A percentile compares a stretch with the other conserved stretches of the same genome.
phyloP scores from a whole-genome alignment of 2,113 vertebrate genomes.

The Thunnus thynnus region DNA sequence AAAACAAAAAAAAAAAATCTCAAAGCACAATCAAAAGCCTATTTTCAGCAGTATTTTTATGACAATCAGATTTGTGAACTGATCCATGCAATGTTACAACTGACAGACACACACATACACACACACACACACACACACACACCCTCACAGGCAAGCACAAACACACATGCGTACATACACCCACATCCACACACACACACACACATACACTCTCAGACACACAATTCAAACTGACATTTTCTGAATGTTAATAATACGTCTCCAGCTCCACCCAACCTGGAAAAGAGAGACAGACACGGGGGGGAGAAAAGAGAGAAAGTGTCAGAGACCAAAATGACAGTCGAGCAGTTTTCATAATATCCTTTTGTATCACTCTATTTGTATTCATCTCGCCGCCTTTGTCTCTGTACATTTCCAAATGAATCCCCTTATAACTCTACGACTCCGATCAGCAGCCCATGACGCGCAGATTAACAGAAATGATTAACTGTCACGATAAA shows the following conservation, averaged over 20 bases:
- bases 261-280: constrained; percentile 90
- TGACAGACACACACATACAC: constrained; percentile 46
- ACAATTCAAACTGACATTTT: constrained; percentile 56
- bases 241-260: constrained; percentile 88
- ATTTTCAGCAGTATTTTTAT: constrained; percentile 70
- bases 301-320: constrained; percentile 47
- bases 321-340: constrained; percentile 65
- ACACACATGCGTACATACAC: background rate
- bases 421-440: constrained; percentile 68
- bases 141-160: constrained; percentile 24
- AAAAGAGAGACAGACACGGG: constrained; percentile 65
- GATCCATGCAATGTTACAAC: constrained; percentile 75
- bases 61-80: constrained; percentile 76
- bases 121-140: constrained; percentile 3
- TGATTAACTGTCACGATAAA: constrained; percentile 80
- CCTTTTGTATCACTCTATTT: constrained; percentile 69
- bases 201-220: background rate
- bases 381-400: constrained; percentile 72
- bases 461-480: constrained; percentile 80
- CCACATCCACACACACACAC: background rate
- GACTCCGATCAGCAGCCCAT: constrained; percentile 69
- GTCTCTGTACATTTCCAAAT: constrained; percentile 72
- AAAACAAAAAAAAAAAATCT: constrained; percentile 51
- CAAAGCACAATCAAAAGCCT: constrained; percentile 62
- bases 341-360: constrained; percentile 65